Conservation (phyloP, 1,140 invertebrate species). For the Wiebesia pumilae region DNA sequence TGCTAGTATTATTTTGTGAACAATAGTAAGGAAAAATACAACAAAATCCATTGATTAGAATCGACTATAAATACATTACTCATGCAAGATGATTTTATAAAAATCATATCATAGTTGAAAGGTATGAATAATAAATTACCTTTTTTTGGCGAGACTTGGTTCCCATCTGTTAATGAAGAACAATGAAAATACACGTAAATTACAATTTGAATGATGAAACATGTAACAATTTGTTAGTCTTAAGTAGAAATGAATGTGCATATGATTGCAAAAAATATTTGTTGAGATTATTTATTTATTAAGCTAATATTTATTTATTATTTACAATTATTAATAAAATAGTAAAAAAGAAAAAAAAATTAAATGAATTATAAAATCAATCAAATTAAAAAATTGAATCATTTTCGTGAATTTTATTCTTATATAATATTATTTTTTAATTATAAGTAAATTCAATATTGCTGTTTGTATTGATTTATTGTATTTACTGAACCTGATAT, state of each 20-base stretch:
- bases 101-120: background rate
- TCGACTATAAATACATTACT: background rate
- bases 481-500: too few relatives aligned
- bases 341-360: too few relatives aligned
- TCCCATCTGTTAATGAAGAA: conserved; percentile 72
- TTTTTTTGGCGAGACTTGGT: conserved; percentile 76
- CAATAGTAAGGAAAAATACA: background rate
- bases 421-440: too few relatives aligned
- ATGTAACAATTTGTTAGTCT: background rate
- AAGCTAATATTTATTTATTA: too few relatives aligned
- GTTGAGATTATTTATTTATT: too few relatives aligned
- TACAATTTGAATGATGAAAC: conserved; percentile 36
- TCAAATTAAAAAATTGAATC: too few relatives aligned
- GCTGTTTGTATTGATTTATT: too few relatives aligned
- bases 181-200: conserved; percentile 59
- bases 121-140: conserved; percentile 59
- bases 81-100: background rate
- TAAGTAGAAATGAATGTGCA: background rate
- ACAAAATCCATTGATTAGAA: background rate
- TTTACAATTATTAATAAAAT: too few relatives aligned
- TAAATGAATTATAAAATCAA: too few relatives aligned
- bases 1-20: too few relatives aligned
- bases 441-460: too few relatives aligned
- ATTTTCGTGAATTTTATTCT: too few relatives aligned
- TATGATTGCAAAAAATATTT: background rate